Evolutionary conservation across 2,888 invertebrate species (phyloP).

Genomic region (Volucella zonaria): DNA sequence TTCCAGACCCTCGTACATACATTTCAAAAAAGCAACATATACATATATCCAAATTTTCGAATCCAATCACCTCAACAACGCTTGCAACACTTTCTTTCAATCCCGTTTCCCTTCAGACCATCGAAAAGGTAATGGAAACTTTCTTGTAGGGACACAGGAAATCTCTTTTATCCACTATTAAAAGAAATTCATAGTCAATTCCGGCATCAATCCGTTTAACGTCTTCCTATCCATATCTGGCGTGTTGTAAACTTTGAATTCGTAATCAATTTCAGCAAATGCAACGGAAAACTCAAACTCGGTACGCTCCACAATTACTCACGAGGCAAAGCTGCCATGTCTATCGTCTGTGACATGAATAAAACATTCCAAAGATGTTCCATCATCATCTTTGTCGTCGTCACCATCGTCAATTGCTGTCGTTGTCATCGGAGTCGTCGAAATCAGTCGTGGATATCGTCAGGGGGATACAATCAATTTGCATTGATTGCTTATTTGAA

Average conservation of each 20-base stretch:
- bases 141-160: neutral
- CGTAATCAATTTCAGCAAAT: slow-evolving; percentile 24
- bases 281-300: slow-evolving; percentile 3
- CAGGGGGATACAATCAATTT: slow-evolving; percentile 42
- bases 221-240: neutral
- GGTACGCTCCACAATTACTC: slow-evolving; percentile 12
- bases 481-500: slow-evolving; percentile 40
- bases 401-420: neutral
- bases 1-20: too few species aligned
- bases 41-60: too few species aligned
- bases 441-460: neutral
- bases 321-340: neutral
- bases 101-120: too few species aligned
- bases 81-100: too few species aligned
- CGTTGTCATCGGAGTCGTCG: neutral
- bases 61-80: too few species aligned
- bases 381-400: slow-evolving; percentile 3
- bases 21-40: too few species aligned
- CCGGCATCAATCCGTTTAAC: slow-evolving; percentile 4
- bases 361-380: slow-evolving; percentile 14
- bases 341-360: slow-evolving; percentile 14
- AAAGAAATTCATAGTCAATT: slow-evolving; percentile 26
- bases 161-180: neutral
- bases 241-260: neutral
- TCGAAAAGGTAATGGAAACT: neutral